These are phyloP conservation scores for Parnassius mnemosyne DNA, from an alignment of 2,888 invertebrate genomes.

Conservation along the genomic window DNA sequence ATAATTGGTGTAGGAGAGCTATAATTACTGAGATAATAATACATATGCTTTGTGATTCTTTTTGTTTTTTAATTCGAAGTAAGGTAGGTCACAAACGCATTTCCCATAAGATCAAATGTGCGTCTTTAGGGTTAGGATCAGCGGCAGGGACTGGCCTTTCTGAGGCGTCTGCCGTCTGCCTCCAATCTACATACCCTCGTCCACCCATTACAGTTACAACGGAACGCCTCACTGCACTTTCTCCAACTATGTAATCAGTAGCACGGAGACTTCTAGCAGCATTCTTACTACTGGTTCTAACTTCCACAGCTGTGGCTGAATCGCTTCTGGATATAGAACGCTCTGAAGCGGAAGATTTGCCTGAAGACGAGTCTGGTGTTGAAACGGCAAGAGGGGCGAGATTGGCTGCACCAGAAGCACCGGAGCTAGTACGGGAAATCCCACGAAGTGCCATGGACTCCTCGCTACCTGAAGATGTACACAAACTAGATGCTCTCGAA, in stretches of 20 bases:
- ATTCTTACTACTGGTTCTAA: conserved; percentile 38
- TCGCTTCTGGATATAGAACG: conserved; percentile 62
- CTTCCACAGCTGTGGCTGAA: conserved; percentile 46
- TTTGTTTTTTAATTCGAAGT: conserved; percentile 20
- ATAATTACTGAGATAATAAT: not conserved
- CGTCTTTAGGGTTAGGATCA: conserved; percentile 90
- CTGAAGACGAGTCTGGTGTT: conserved; percentile 66
- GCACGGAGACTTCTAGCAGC: conserved; percentile 67
- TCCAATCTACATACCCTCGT: conserved; percentile 92
- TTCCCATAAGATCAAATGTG: conserved; percentile 95
- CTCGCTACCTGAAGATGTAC: conserved; percentile 92
- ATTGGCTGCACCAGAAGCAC: conserved; percentile 83
- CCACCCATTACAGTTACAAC: conserved; percentile 93
- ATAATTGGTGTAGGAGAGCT: not conserved
- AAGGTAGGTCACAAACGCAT: conserved; percentile 65
- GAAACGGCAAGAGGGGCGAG: conserved; percentile 78
- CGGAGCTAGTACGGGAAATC: conserved; percentile 88
- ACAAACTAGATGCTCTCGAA: conserved; percentile 89
- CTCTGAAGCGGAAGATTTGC: conserved; percentile 66
- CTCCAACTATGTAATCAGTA: conserved; percentile 64
- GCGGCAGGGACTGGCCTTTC: conserved; percentile 78
- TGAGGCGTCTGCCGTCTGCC: conserved; percentile 85
- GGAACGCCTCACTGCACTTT: conserved; percentile 83
- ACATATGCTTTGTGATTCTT: conserved; percentile 16
- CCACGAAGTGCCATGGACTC: conserved; percentile 89